These are phyloP conservation scores for Troides oblongomaculatus DNA, from an alignment of 2,888 invertebrate genomes.

Conservation along the genomic window DNA sequence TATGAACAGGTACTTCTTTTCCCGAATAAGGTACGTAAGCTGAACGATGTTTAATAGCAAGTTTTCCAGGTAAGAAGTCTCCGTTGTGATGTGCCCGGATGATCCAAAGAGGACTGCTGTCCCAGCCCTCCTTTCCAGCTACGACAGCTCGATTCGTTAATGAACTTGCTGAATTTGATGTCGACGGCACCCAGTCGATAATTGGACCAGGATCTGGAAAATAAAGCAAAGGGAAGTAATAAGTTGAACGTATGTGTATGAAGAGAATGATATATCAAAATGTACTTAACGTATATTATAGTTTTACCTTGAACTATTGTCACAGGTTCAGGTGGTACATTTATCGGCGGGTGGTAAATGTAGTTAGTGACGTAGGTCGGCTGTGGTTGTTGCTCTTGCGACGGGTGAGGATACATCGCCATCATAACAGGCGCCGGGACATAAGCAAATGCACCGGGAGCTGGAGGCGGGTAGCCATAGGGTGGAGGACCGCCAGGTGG, in stretches of 20 bases:
- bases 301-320: slow-evolving; percentile 41
- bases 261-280: neutral
- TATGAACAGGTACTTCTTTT: slow-evolving; percentile 65
- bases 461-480: slow-evolving; percentile 42
- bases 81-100: slow-evolving; percentile 68
- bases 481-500: slow-evolving; percentile 47
- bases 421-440: slow-evolving; percentile 64
- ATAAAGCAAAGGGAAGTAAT: neutral
- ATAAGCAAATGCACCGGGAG: slow-evolving; percentile 48
- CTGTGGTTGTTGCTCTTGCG: slow-evolving; percentile 34
- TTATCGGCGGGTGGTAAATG: slow-evolving; percentile 50
- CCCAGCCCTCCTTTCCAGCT: slow-evolving; percentile 70
- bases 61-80: slow-evolving; percentile 66
- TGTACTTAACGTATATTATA: neutral
- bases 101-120: slow-evolving; percentile 67
- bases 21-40: slow-evolving; percentile 64
- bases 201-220: slow-evolving; percentile 32
- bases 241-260: neutral
- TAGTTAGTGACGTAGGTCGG: slow-evolving; percentile 63
- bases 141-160: slow-evolving; percentile 56
- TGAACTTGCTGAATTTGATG: slow-evolving; percentile 46
- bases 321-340: slow-evolving; percentile 44
- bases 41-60: slow-evolving; percentile 59
- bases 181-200: slow-evolving; percentile 62
- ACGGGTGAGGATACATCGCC: slow-evolving; percentile 55